Evolutionary conservation across 1,140 invertebrate genomes (phyloP), one percentile per base, ranked within the genome.

Genomic region (Papilio aristodemus): DNA sequence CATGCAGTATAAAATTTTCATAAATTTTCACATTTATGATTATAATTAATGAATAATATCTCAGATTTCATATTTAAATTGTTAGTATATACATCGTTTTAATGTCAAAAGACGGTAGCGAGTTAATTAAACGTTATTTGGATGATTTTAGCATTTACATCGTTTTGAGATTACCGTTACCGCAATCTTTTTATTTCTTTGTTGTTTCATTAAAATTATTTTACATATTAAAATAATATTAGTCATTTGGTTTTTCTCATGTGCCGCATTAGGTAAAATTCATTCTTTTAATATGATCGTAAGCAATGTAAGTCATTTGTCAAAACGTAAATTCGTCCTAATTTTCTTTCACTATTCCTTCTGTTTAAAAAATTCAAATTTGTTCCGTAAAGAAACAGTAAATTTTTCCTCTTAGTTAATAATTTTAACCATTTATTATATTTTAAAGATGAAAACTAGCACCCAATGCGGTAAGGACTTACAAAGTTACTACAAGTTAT

Each of bases 401-500:
- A n/a, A n/a, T n/a, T n/a, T n/a, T n/a, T n/a, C n/a, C n/a, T n/a
- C n/a, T n/a, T n/a, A n/a, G n/a, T n/a, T n/a, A n/a, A n/a, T n/a
- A n/a, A n/a, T n/a, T n/a, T n/a, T n/a, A n/a, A n/a, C n/a, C n/a
- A n/a, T n/a, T n/a, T n/a, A n/a, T n/a, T n/a, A n/a, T n/a, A n/a
- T n/a, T 50, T 67, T 67, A 67, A 50, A 22, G 14, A 25, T 22
- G 43, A 19, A 46, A 54, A 25, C 36, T 36, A 41, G 10, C 14
- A 58, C n/a, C 25, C 25, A 39, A 54, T 50, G 70, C 41, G 59
- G 74, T 75, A 71, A 73, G 73, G 71, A 73, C 68, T 80, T 76
- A 76, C 71, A 80, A 66, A 62, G 67, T 73, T 78, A 78, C 43
- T 14, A 43, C n/a, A 43, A 46, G 43, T 54, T 54, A 54, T 86